Conservation (phyloP, 2,797 vertebrate genomes). For the Cyclopterus lumpus region DNA sequence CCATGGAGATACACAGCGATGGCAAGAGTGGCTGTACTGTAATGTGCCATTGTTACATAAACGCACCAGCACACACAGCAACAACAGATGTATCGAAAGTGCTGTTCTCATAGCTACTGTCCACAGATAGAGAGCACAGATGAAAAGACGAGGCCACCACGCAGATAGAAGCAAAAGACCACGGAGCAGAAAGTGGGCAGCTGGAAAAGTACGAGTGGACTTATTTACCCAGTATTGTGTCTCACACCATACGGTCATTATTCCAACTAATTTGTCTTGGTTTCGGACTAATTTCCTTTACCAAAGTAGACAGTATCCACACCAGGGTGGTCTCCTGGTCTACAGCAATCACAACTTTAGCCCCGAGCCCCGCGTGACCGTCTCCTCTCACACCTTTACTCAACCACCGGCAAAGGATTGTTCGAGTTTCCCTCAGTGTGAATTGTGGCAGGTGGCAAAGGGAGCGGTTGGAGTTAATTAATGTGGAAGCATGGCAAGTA, state of each 20-base stretch:
- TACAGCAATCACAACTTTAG: background rate
- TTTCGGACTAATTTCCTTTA: slow-evolving; percentile 10
- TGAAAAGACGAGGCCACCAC: slow-evolving; percentile 27
- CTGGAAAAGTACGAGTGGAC: slow-evolving; percentile 3
- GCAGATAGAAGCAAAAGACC: background rate
- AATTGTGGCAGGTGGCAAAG: slow-evolving; percentile 12
- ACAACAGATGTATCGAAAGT: slow-evolving; percentile 42
- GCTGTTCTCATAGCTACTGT: slow-evolving; percentile 1
- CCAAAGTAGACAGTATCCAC: background rate
- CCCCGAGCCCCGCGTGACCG: background rate
- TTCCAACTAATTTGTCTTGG: background rate
- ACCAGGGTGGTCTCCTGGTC: background rate
- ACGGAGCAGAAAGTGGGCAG: background rate
- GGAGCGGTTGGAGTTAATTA: slow-evolving; percentile 24
- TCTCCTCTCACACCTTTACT: slow-evolving; percentile 27
- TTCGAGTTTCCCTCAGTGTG: slow-evolving; percentile 17
- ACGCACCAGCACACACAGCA: slow-evolving; percentile 5
- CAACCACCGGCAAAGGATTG: slow-evolving; percentile 10
- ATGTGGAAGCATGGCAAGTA: slow-evolving; percentile 65
- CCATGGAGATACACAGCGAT: slow-evolving; percentile 17
- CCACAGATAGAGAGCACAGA: slow-evolving; percentile 13
- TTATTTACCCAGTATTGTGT: slow-evolving; percentile 1
- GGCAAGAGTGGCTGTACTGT: slow-evolving; percentile 6
- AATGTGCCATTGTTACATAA: background rate
- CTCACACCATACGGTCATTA: background rate